Conservation (phyloP, 2,888 invertebrate species). For the Sussaba pulchella region DNA sequence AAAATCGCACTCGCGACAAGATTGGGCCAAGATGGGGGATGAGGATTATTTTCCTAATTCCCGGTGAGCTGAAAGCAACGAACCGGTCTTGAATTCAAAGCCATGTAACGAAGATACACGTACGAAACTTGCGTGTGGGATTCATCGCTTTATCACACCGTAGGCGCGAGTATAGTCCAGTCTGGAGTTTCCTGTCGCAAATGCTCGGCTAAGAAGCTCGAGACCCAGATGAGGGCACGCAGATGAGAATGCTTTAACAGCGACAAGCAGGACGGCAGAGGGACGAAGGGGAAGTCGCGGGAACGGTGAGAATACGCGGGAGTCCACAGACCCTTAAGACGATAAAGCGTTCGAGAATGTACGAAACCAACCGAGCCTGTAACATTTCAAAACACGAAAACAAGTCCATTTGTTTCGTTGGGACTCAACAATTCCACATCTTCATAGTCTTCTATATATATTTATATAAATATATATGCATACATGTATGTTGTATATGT, state of each 20-base stretch:
- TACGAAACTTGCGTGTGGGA: conserved; percentile 41
- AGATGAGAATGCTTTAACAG: conserved; percentile 53
- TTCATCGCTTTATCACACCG: conserved; percentile 47
- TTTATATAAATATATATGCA: background rate
- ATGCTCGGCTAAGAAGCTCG: background rate
- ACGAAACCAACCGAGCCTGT: conserved; percentile 45
- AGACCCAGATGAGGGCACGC: conserved; percentile 33
- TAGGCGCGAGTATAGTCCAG: conserved; percentile 51
- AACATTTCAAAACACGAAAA: conserved; percentile 24
- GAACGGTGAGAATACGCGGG: too few species aligned
- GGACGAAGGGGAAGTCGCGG: too few species aligned
- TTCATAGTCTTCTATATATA: background rate
- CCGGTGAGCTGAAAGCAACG: too few species aligned
- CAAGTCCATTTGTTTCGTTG: conserved; percentile 51
- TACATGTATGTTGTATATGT: background rate
- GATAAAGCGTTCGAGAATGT: background rate
- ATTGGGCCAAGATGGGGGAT: too few species aligned
- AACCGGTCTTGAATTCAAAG: too few species aligned
- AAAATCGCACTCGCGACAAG: too few species aligned
- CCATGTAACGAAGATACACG: background rate
- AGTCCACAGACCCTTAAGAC: too few species aligned
- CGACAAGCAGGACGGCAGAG: too few species aligned
- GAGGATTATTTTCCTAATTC: too few species aligned
- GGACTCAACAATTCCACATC: conserved; percentile 31
- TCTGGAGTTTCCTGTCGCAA: conserved; percentile 8